A percentile compares a stretch with the other conserved stretches of the same genome.
phyloP scores from a whole-genome alignment of 37 sponge, comb jelly and placozoan species.

The Mnemiopsis leidyi region DNA sequence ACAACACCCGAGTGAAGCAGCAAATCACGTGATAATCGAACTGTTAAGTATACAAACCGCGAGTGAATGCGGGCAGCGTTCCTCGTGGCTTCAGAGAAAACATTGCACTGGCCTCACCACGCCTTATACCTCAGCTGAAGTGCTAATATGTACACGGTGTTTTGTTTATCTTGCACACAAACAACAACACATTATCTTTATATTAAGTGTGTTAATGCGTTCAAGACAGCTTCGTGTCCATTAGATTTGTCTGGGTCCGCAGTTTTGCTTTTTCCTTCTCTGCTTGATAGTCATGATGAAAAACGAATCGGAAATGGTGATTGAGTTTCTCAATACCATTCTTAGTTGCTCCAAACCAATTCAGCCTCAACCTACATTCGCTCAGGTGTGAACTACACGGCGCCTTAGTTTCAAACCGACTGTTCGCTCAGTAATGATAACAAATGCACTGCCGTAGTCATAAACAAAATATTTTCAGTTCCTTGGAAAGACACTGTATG shows the following conservation, averaged over 20 bases:
- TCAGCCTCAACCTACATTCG: background rate
- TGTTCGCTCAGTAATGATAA: no score
- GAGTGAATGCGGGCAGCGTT: background rate
- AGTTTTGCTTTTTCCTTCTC: background rate
- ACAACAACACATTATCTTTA: background rate
- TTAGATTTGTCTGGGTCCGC: background rate
- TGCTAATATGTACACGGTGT: background rate
- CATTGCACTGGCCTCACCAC: background rate
- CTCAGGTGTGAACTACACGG: no score
- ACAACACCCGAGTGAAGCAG: no score
- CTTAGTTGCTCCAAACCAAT: background rate
- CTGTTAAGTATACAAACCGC: background rate
- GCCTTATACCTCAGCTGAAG: background rate
- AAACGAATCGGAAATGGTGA: background rate
- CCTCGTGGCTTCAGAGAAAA: background rate
- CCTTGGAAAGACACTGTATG: no score
- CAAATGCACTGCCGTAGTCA: no score
- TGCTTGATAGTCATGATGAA: background rate
- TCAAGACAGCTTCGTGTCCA: background rate
- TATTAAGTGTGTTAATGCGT: background rate
- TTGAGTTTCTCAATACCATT: background rate
- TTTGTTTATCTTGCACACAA: background rate
- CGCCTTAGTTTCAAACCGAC: no score
- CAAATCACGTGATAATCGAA: background rate
- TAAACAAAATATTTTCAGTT: no score